Conservation (phyloP, 2,888 invertebrate genomes). For the Crioceris asparagi region DNA sequence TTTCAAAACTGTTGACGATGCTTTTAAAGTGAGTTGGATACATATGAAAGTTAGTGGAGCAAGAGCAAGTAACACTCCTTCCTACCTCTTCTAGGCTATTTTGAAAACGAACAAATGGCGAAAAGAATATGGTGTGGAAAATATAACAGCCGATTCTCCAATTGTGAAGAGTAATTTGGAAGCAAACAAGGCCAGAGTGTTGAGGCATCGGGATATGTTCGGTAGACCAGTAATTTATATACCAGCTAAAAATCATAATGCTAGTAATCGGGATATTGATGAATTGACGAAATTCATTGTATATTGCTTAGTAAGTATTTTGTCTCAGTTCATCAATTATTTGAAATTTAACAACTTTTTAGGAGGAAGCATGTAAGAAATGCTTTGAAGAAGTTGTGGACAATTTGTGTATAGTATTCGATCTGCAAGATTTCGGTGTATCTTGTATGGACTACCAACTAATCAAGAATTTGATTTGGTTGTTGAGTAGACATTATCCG, state of each 20-base stretch:
- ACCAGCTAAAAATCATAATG: constrained; percentile 65
- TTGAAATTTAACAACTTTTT: constrained; percentile 14
- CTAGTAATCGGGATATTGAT: constrained; percentile 61
- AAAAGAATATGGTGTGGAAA: constrained; percentile 56
- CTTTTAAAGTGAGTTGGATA: constrained; percentile 52
- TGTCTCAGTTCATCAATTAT: constrained; percentile 1
- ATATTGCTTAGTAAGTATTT: constrained; percentile 54
- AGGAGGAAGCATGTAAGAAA: constrained; percentile 66
- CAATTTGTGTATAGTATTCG: constrained; percentile 70
- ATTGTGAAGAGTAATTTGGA: constrained; percentile 47
- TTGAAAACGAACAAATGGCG: constrained; percentile 75
- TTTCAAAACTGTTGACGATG: constrained; percentile 60
- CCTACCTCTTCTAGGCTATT: constrained; percentile 47
- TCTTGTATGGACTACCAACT: constrained; percentile 74
- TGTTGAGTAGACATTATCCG: constrained; percentile 66
- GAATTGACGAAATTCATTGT: constrained; percentile 71
- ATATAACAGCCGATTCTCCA: constrained; percentile 44
- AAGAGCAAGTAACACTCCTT: no score
- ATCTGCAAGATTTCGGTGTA: constrained; percentile 60
- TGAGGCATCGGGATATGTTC: constrained; percentile 58
- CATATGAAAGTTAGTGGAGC: no score
- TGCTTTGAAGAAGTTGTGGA: constrained; percentile 73
- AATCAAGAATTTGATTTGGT: constrained; percentile 68
- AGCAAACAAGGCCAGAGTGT: constrained; percentile 53
- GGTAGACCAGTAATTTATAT: constrained; percentile 71